phyloP scores from a whole-genome alignment of 2,113 vertebrate species.

The Taxidea taxus region DNA sequence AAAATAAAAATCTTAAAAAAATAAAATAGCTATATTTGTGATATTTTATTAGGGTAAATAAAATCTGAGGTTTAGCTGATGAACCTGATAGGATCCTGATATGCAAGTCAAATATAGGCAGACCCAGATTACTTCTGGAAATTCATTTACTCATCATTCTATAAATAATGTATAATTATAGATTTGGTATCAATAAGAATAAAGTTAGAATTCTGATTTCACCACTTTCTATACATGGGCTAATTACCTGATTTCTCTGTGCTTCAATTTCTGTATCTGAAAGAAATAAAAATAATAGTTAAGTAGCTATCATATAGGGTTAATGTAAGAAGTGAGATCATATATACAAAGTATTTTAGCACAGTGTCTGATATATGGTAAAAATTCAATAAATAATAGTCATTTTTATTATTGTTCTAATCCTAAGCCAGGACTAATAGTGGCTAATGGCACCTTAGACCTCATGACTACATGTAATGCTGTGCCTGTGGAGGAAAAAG shows the following conservation, averaged over 20 bases:
- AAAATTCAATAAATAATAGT: not conserved
- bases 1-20: too few relatives aligned
- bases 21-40: not conserved
- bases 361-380: not conserved
- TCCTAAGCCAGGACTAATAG: not conserved
- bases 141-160: not conserved
- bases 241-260: not conserved
- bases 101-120: not conserved
- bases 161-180: not conserved
- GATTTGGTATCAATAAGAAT: not conserved
- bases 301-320: not conserved
- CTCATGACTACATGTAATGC: not conserved
- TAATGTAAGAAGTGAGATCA: not conserved
- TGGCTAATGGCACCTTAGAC: not conserved
- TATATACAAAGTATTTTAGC: not conserved
- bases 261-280: not conserved
- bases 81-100: not conserved
- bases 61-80: not conserved
- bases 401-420: not conserved
- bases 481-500: not conserved
- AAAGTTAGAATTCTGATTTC: slow-evolving; percentile 24
- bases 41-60: slow-evolving; percentile 2
- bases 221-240: not conserved
- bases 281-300: not conserved
- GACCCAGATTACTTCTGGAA: not conserved